phyloP scores from a whole-genome alignment of 2,113 vertebrate species.

The Saccopteryx bilineata region DNA sequence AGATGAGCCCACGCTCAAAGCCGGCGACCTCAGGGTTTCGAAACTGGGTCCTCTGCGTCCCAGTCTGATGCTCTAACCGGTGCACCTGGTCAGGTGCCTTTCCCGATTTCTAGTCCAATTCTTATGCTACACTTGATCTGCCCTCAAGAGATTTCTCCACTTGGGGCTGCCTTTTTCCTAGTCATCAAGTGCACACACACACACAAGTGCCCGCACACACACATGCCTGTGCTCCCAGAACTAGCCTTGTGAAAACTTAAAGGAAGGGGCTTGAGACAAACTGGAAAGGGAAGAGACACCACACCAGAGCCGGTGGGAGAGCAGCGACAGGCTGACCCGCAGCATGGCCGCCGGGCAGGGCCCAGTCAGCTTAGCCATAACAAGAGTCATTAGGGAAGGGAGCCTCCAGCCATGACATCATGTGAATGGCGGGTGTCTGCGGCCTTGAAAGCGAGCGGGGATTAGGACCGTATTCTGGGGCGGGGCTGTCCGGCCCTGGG shows the following conservation, averaged over 20 bases:
- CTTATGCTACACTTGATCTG: background rate
- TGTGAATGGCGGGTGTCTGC: constrained; percentile 78
- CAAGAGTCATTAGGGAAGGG: constrained; percentile 83
- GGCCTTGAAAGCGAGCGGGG: constrained; percentile 80
- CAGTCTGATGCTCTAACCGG: too few relatives aligned
- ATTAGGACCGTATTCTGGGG: constrained; percentile 84
- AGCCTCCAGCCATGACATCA: constrained; percentile 79
- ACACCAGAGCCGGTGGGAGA: constrained; percentile 64
- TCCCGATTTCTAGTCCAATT: background rate
- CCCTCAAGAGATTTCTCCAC: background rate
- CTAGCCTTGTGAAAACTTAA: background rate
- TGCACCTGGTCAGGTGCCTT: background rate
- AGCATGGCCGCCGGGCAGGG: constrained; percentile 78
- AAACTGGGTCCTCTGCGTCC: too few relatives aligned
- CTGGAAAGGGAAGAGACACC: background rate
- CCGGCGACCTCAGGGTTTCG: too few relatives aligned
- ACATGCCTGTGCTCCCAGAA: background rate
- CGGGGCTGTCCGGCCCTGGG: constrained; percentile 58
- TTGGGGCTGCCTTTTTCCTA: background rate
- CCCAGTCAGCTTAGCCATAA: constrained; percentile 83
- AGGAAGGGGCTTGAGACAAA: background rate
- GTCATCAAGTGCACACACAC: background rate
- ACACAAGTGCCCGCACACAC: too few relatives aligned
- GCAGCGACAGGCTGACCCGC: background rate
- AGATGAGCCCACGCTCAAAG: too few relatives aligned